These are phyloP conservation scores for Brenthis ino DNA, from an alignment of 2,888 invertebrate genomes.

Conservation along the genomic window DNA sequence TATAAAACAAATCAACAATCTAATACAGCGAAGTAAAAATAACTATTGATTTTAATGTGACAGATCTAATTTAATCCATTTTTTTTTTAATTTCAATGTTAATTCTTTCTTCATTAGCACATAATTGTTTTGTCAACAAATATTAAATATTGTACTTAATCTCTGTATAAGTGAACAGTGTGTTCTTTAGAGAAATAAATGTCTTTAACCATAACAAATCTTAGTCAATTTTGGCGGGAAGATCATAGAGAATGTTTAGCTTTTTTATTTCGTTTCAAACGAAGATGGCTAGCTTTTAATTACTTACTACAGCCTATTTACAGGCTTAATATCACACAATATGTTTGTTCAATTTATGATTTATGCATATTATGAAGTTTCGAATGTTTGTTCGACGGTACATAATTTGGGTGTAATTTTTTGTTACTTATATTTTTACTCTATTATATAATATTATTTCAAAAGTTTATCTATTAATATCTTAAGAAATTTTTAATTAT, in stretches of 20 bases:
- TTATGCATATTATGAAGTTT: background rate
- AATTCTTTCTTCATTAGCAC: too few species aligned
- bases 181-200: too few species aligned
- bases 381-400: slow-evolving; percentile 1
- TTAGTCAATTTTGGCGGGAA: background rate
- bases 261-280: slow-evolving; percentile 1
- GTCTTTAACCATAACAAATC: too few species aligned
- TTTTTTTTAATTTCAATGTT: background rate
- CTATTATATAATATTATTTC: background rate
- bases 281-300: background rate
- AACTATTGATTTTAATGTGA: slow-evolving; percentile 17
- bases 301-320: background rate
- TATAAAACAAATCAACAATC: slow-evolving; percentile 29
- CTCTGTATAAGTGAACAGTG: too few species aligned
- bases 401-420: background rate
- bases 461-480: background rate
- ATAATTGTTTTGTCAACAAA: too few species aligned
- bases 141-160: too few species aligned
- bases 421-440: background rate
- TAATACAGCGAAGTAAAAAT: slow-evolving; percentile 15
- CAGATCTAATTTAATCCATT: slow-evolving; percentile 9
- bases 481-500: too few species aligned
- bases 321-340: background rate
- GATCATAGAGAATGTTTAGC: background rate
- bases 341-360: slow-evolving; percentile 3